Base-by-base conservation (phyloP, 1,140 invertebrate genomes). In the Solenopsis invicta region DNA sequence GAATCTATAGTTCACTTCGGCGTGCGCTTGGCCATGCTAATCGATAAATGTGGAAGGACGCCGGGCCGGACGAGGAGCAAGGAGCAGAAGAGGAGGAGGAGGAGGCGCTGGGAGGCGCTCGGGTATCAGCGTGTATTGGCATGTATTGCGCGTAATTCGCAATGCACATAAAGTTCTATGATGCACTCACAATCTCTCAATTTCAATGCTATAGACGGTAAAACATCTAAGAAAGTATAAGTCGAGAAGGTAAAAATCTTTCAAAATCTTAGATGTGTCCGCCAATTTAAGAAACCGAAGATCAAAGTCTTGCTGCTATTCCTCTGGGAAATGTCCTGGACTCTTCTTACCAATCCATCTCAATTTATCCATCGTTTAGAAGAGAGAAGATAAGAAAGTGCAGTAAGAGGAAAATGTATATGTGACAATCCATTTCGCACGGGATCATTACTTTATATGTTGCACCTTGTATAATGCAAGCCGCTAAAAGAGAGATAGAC, bases 381-480 rank as follows among this genome's bases (percentile, higher is more conserved):
- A 41, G 8, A 29, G 64, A 81, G 10, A 18, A 21, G 24, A 9
- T 29, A 48, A 50, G 59, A 78, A 48, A 34, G 34, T 16, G 12
- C 16, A 34, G 13, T 5, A 13, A 12, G 2, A 75, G 21, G 69
- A 62, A 74, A 67, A 74, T 59, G 2, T 41, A 41, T 48, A 48
- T 21, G 37, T 24, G 67, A 21, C 52, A 52, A 59, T 72, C 52
- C 56, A 82, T 82, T 74, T 82, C 24, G 13, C 50, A 41, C 69
- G 54, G 21, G 18, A 24, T 18, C n/a, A 75, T 84, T 84, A 84
- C 69, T 84, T 92, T n/a, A n/a, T n/a, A 91, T 88, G 87, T 89
- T 52, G 85, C 71, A 91, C 86, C 91, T 92, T 91, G 92, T 92
- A 91, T 93, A 93, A 93, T 90, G 90, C 92, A 93, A 92, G 89